Conservation (phyloP, 2,888 invertebrate genomes). For the Plemyria rubiginata region DNA sequence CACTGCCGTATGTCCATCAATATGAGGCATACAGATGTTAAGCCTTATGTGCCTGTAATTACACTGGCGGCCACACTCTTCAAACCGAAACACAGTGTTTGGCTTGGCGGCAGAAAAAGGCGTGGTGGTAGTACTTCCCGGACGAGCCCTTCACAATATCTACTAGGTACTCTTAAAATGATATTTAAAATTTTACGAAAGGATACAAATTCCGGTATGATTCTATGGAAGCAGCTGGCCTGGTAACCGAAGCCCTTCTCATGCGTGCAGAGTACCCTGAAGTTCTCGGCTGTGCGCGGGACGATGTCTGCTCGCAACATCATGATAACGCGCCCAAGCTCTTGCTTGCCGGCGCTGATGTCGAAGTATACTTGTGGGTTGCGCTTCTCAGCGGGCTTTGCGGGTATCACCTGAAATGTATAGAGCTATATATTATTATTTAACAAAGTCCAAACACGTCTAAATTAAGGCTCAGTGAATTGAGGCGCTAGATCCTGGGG, state of each 20-base stretch:
- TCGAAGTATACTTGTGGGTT: conserved; percentile 99
- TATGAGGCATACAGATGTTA: too few relatives aligned
- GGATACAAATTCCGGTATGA: conserved; percentile 99
- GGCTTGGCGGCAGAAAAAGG: too few relatives aligned
- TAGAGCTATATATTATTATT: background rate
- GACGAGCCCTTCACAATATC: too few relatives aligned
- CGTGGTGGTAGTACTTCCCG: too few relatives aligned
- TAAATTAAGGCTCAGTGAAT: too few relatives aligned
- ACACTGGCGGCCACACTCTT: too few relatives aligned
- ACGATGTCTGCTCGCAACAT: conserved; percentile 96
- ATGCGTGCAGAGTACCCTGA: conserved; percentile 95
- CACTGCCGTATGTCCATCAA: too few relatives aligned
- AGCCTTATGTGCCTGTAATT: too few relatives aligned
- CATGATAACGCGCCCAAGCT: conserved; percentile 95
- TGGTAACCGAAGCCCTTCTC: conserved; percentile 99
- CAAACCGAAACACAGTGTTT: too few relatives aligned
- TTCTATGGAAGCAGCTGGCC: conserved; percentile 94
- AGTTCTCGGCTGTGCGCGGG: conserved; percentile 97
- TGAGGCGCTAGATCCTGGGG: too few relatives aligned
- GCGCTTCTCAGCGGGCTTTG: conserved; percentile 72
- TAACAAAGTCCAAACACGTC: too few relatives aligned
- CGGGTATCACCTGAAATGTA: conserved; percentile 57
- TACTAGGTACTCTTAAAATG: too few relatives aligned
- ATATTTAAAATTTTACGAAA: conserved; percentile 57
- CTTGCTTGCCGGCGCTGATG: conserved; percentile 94